Conservation (phyloP, 1,140 invertebrate species). For the Brachystomella parvula region DNA sequence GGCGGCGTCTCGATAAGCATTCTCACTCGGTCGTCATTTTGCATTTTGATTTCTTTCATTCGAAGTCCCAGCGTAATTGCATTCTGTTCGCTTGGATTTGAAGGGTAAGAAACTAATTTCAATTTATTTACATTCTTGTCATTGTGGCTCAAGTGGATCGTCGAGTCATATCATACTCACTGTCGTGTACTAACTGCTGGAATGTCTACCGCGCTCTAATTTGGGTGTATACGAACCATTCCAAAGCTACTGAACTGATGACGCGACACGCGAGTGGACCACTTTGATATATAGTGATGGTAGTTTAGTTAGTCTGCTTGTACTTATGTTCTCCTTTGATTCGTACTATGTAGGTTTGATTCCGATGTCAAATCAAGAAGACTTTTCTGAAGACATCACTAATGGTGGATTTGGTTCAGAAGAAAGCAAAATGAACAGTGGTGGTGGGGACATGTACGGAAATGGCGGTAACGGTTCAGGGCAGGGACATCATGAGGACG, state of each 20-base stretch:
- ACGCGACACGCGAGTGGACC: not conserved
- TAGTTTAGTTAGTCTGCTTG: not conserved
- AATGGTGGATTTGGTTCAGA: conserved; percentile 30
- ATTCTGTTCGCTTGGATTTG: too few relatives aligned
- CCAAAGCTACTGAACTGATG: too few relatives aligned
- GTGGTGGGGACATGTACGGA: conserved; percentile 20
- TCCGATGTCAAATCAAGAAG: conserved; percentile 29
- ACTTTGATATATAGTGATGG: not conserved
- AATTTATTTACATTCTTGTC: too few relatives aligned
- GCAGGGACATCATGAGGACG: conserved; percentile 25
- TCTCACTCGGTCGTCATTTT: too few relatives aligned
- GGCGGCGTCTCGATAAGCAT: too few relatives aligned
- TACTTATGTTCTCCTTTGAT: too few relatives aligned
- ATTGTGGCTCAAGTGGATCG: too few relatives aligned
- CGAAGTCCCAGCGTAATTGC: too few relatives aligned
- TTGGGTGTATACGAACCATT: not conserved
- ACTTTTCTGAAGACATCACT: conserved; percentile 38
- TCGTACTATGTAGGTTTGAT: not conserved
- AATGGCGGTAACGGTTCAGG: conserved; percentile 18
- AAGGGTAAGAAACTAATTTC: too few relatives aligned
- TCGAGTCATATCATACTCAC: too few relatives aligned
- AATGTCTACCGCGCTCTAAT: not conserved
- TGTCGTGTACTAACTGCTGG: too few relatives aligned
- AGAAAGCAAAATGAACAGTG: conserved; percentile 20
- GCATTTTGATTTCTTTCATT: too few relatives aligned